phyloP scores from a whole-genome alignment of 2,113 vertebrate genomes.

The Gila orcuttii region DNA sequence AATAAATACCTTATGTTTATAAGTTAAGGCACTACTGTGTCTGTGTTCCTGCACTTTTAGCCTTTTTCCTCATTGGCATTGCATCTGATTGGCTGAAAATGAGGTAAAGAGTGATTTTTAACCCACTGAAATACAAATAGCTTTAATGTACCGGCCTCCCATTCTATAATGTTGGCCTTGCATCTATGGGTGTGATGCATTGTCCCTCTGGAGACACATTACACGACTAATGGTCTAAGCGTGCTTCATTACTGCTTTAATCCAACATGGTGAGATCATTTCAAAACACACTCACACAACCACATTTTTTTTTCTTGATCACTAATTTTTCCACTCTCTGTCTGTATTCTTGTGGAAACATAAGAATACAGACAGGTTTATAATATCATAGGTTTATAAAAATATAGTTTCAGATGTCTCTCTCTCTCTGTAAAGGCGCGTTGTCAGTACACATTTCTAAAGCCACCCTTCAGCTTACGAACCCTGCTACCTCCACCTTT shows the following conservation, averaged over 20 bases:
- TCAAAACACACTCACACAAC: constrained; percentile 36
- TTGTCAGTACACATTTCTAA: constrained; percentile 35
- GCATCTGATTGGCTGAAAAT: constrained; percentile 36
- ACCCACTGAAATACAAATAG: constrained; percentile 55
- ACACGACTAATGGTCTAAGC: constrained; percentile 77
- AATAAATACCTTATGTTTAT: neutral
- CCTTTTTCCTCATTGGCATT: neutral
- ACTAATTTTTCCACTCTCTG: neutral
- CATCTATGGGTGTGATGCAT: constrained; percentile 43
- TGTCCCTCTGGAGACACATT: constrained; percentile 57
- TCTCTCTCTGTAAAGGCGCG: constrained; percentile 35
- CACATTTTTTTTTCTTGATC: constrained; percentile 71
- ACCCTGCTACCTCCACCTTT: constrained; percentile 40
- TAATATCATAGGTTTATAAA: neutral
- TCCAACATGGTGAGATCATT: constrained; percentile 74
- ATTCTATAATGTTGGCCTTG: neutral
- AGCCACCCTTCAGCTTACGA: constrained; percentile 26
- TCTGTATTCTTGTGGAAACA: neutral
- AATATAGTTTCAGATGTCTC: neutral
- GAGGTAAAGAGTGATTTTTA: constrained; percentile 37
- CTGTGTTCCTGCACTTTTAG: constrained; percentile 31
- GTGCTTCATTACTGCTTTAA: constrained; percentile 69
- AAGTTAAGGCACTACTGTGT: neutral
- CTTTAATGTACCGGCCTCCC: constrained; percentile 43
- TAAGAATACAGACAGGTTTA: neutral